Percentiles rank a stretch among this genome's conserved stretches.
These are phyloP conservation scores for Cichlasoma orientale DNA, from an alignment of 2,797 vertebrate species.

Conservation along the genomic window DNA sequence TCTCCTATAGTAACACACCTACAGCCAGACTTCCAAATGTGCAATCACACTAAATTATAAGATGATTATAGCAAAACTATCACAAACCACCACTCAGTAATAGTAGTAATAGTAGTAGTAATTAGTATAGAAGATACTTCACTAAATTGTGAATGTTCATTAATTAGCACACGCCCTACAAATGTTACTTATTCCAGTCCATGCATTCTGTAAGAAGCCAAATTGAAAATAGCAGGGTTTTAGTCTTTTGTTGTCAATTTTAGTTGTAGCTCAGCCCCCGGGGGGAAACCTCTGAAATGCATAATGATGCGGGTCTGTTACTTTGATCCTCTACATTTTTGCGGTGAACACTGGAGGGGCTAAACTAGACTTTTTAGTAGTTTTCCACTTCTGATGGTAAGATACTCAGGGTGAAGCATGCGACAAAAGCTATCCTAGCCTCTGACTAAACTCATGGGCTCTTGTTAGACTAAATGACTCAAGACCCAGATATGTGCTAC, in stretches of 20 bases:
- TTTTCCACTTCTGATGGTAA: conserved; percentile 44
- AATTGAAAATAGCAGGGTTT: neutral
- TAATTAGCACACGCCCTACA: neutral
- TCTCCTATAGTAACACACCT: neutral
- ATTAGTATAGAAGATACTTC: neutral
- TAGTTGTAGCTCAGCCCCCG: conserved; percentile 8
- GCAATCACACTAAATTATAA: neutral
- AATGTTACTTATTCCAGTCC: neutral
- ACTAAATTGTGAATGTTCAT: neutral
- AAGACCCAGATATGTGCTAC: conserved; percentile 52
- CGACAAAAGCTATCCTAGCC: conserved; percentile 13
- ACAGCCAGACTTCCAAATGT: neutral
- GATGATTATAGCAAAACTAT: neutral
- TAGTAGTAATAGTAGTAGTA: neutral
- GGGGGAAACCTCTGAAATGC: conserved; percentile 24
- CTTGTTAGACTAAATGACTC: conserved; percentile 53
- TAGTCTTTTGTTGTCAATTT: neutral
- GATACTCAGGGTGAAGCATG: conserved; percentile 38
- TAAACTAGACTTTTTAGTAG: conserved; percentile 39
- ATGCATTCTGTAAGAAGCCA: neutral
- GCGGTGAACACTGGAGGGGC: conserved; percentile 28
- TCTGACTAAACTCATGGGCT: conserved; percentile 44
- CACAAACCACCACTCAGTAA: neutral
- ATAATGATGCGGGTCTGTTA: conserved; percentile 32
- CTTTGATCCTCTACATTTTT: conserved; percentile 47